A percentile compares a stretch with the other conserved stretches of the same genome.
phyloP scores from a whole-genome alignment of 2,888 invertebrate genomes.

The Brachyptera risi region DNA sequence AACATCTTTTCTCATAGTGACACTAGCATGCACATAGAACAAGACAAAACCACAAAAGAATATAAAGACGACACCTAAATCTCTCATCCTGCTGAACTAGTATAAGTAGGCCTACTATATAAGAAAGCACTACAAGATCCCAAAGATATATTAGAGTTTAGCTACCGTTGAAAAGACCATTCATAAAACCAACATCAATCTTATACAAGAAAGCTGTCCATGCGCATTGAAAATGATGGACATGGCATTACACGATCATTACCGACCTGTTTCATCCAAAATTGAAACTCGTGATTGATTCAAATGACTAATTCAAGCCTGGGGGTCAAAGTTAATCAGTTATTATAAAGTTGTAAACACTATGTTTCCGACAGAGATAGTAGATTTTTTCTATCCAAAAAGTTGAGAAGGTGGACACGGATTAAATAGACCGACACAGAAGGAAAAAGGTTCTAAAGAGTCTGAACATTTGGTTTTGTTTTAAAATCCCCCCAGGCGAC shows the following conservation, averaged over 20 bases:
- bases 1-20: no score
- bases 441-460: constrained; percentile 3
- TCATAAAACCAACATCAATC: background rate
- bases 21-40: background rate
- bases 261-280: no score
- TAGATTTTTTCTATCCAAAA: constrained; percentile 6
- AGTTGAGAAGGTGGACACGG: constrained; percentile 13
- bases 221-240: background rate
- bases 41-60: background rate
- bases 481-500: constrained; percentile 7
- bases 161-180: background rate
- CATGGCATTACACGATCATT: no score
- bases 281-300: background rate
- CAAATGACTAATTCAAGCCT: background rate
- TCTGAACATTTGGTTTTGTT: constrained; percentile 8
- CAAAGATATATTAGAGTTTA: background rate
- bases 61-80: no score
- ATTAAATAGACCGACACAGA: constrained; percentile 14
- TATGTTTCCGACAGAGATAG: constrained; percentile 7
- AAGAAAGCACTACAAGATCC: no score
- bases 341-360: constrained; percentile 13
- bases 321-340: background rate
- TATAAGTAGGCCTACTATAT: no score
- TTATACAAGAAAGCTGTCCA: background rate
- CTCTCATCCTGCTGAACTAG: no score